Evolutionary conservation across 2,888 invertebrate genomes (phyloP).

Genomic region (Dastarcus helophoroides): DNA sequence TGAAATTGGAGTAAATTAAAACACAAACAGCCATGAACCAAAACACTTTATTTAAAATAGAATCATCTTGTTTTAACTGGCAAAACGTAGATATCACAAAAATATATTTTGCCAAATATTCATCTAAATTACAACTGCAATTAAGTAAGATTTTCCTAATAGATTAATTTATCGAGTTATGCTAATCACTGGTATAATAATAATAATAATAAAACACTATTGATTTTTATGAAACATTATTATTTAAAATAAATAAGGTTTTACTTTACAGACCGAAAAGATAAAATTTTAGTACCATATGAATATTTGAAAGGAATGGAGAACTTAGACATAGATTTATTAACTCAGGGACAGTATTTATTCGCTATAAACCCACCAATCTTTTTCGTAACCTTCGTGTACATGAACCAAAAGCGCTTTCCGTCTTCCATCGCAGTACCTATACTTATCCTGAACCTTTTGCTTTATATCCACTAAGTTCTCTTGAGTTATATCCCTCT

Average conservation of each 20-base stretch:
- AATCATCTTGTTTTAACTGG: too few relatives aligned
- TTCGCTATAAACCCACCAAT: conserved; percentile 95
- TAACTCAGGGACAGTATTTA: conserved; percentile 42
- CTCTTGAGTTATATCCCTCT: conserved; percentile 94
- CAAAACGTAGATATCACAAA: too few relatives aligned
- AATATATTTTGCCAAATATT: too few relatives aligned
- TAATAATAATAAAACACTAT: too few relatives aligned
- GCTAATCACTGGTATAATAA: too few relatives aligned
- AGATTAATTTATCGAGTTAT: too few relatives aligned
- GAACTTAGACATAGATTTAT: conserved; percentile 1
- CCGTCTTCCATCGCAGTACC: conserved; percentile 95
- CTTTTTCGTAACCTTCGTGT: conserved; percentile 97
- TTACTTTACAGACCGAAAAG: neutral
- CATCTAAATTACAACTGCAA: too few relatives aligned
- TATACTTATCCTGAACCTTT: conserved; percentile 96
- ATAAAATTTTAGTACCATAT: neutral
- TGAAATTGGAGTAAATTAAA: too few relatives aligned
- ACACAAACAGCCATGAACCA: too few relatives aligned
- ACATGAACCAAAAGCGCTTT: conserved; percentile 94
- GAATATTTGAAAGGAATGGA: neutral
- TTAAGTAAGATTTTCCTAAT: too few relatives aligned
- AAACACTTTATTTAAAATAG: too few relatives aligned
- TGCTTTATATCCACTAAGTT: conserved; percentile 97
- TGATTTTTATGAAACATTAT: too few relatives aligned
- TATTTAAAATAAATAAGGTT: conserved; percentile 1